These are phyloP conservation scores for Misgurnus mizolepis DNA, from an alignment of 2,113 vertebrate species.

Conservation along the genomic window DNA sequence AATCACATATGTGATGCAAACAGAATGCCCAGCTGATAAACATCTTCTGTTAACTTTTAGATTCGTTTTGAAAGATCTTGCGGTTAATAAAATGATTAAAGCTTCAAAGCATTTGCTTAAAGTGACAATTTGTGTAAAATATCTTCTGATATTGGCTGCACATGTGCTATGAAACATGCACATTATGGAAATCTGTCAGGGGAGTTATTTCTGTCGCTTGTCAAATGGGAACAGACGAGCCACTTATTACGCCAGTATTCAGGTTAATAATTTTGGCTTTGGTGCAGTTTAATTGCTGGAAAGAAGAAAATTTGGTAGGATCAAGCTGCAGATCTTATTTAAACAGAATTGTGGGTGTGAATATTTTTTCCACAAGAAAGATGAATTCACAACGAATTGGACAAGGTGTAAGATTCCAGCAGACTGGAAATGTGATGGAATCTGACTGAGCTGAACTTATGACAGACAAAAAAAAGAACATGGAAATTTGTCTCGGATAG, in stretches of 20 bases:
- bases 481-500: conserved; percentile 69
- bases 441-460: conserved; percentile 51
- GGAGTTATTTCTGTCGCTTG: conserved; percentile 24
- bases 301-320: conserved; percentile 10
- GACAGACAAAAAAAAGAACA: conserved; percentile 64
- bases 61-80: too few species aligned
- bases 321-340: conserved; percentile 25
- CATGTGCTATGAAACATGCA: conserved; percentile 21
- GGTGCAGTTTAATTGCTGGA: conserved; percentile 11
- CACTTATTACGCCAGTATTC: conserved; percentile 25
- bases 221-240: not conserved
- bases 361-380: conserved; percentile 10
- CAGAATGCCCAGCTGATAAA: too few species aligned
- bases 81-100: too few species aligned
- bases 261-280: not conserved
- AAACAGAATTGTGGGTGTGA: not conserved
- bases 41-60: too few species aligned
- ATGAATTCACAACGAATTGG: conserved; percentile 45
- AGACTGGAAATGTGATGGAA: conserved; percentile 59
- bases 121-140: too few species aligned
- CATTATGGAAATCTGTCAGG: conserved; percentile 17
- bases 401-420: conserved; percentile 56
- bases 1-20: too few species aligned
- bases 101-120: too few species aligned
- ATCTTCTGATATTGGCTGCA: conserved; percentile 3